Evolutionary conservation across 2,797 vertebrate species (phyloP).

Genomic region (Rhincodon typus): DNA sequence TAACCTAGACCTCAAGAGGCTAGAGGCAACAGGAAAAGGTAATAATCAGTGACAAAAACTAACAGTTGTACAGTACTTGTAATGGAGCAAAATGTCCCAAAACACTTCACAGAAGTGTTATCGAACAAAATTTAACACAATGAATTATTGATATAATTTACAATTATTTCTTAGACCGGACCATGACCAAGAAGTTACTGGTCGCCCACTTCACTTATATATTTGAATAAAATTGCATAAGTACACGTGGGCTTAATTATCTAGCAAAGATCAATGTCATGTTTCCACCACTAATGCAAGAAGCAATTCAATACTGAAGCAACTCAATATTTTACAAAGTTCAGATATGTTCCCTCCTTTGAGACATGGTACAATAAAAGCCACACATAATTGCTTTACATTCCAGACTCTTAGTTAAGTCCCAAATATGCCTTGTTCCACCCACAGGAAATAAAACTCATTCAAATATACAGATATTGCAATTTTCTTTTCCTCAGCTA

Average conservation of each 20-base stretch:
- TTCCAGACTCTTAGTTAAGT: neutral
- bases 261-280: neutral
- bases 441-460: neutral
- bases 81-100: neutral
- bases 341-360: neutral
- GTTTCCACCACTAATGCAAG: neutral
- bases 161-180: neutral
- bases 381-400: neutral
- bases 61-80: neutral
- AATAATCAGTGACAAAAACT: neutral
- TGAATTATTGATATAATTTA: neutral
- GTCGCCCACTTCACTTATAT: neutral
- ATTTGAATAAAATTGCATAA: neutral
- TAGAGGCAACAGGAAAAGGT: neutral
- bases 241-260: neutral
- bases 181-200: neutral
- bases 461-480: neutral
- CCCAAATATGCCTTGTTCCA: neutral
- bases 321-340: neutral
- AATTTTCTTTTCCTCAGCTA: constrained; percentile 27
- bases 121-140: neutral
- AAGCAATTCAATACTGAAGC: constrained; percentile 15
- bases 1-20: neutral
- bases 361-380: neutral
- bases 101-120: neutral